These are phyloP conservation scores for Thalassophryne amazonica DNA, from an alignment of 2,797 vertebrate species.

Conservation along the genomic window DNA sequence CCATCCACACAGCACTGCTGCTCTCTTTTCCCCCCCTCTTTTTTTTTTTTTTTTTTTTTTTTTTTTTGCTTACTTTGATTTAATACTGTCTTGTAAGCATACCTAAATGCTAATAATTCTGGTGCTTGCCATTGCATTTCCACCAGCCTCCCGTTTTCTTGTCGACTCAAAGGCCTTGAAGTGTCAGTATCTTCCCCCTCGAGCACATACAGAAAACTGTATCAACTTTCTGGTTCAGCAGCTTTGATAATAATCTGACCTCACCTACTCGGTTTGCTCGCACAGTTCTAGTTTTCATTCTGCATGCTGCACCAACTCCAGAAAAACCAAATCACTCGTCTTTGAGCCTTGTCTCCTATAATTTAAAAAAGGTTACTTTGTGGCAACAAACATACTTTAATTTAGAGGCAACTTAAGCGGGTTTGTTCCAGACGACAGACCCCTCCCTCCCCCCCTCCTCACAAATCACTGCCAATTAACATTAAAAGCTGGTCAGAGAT, in stretches of 20 bases:
- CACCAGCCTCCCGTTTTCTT: conserved; percentile 60
- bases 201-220: conserved; percentile 50
- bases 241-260: conserved; percentile 82
- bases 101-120: conserved; percentile 78
- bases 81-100: conserved; percentile 81
- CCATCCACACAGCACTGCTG: conserved; percentile 57
- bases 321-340: conserved; percentile 34
- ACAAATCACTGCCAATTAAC: conserved; percentile 60
- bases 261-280: conserved; percentile 72
- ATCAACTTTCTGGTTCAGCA: conserved; percentile 80
- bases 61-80: conserved; percentile 75
- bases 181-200: conserved; percentile 75
- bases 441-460: conserved; percentile 14
- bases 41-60: conserved; percentile 45
- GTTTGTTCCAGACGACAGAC: conserved; percentile 31
- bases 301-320: conserved; percentile 31
- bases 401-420: conserved; percentile 21
- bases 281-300: conserved; percentile 51
- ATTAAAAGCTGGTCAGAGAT: conserved; percentile 53
- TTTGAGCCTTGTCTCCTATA: conserved; percentile 16
- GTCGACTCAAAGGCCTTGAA: conserved; percentile 77
- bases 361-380: conserved; percentile 37
- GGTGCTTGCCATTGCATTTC: conserved; percentile 73
- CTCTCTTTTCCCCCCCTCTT: conserved; percentile 36
- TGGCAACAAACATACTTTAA: conserved; percentile 31